Base-by-base conservation (phyloP, 2,888 invertebrate genomes). In the Campoplex capitator region DNA sequence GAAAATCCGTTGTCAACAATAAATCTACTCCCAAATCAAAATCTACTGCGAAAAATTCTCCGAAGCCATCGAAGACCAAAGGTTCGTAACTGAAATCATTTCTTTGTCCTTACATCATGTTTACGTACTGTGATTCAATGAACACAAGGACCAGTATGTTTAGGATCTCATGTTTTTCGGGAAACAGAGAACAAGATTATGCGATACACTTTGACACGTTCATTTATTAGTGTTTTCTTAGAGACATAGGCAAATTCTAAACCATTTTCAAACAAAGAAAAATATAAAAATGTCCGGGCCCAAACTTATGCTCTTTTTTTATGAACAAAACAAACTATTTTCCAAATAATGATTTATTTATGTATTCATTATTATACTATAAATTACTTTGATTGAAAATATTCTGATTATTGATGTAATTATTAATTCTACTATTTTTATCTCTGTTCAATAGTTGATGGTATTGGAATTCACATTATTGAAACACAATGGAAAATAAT, bases 1-100 rank as follows among this genome's bases (percentile, higher is more conserved):
- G 81, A 48, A 82, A 86, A 16, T 56, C 77, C 16, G 71, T 65
- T 28, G 54, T 9, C 11, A 78, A 62, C n/a, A 84, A 88, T 54
- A 74, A 79, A 35, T 68, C 82, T 18, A 75, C 88, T 11, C 58
- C 86, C 18, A 84, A 88, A 45, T 16, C 89, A 54, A 83, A 88
- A 16, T 42, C 84, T 23, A 86, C 88, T 11, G 86, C 88, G 79
- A 88, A 88, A 89, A 82, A 88, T 73, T 73, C 73, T 23, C 62
- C 89, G 13, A 88, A 86, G 75, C 79, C 85, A 76, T 48, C 88
- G 65, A 90, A 88, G 86, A 32, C 80, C 35, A 89, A 86, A 88
- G 84, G 90, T 90, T 85, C 45, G 88, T 88, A 70, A 51, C n/a
- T 68, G n/a, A 16, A 32, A 18, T 75, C 56, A 28, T 45, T 23